These are phyloP conservation scores for Chrysodeixis includens DNA, from an alignment of 2,888 invertebrate genomes.

Conservation along the genomic window DNA sequence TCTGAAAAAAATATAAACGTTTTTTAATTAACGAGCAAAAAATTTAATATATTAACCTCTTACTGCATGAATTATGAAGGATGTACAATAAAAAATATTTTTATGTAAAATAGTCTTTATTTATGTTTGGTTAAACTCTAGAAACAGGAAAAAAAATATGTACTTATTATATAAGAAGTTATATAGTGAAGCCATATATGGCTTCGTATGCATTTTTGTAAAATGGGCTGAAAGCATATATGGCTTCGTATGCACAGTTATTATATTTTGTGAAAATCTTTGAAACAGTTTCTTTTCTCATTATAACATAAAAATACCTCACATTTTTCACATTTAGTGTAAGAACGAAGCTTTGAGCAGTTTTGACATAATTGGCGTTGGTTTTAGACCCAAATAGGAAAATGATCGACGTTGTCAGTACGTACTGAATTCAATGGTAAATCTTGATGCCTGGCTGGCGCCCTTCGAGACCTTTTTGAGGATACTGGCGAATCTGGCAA, in stretches of 20 bases:
- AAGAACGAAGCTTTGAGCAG: conserved; percentile 15
- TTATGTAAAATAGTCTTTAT: conserved; percentile 7
- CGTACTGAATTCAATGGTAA: conserved; percentile 31
- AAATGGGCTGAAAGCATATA: background rate
- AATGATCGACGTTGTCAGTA: conserved; percentile 22
- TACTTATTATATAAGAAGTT: conserved; percentile 7
- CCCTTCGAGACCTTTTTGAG: conserved; percentile 32
- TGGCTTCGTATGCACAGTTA: conserved; percentile 12
- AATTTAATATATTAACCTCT: too few relatives aligned
- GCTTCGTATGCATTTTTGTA: conserved; percentile 5
- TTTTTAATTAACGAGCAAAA: too few relatives aligned
- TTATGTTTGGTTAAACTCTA: background rate
- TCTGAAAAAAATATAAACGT: too few relatives aligned
- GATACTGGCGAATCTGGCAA: conserved; percentile 18
- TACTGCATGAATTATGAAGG: conserved; percentile 11
- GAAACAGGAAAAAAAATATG: conserved; percentile 6
- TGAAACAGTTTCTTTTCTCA: conserved; percentile 38
- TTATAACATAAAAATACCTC: conserved; percentile 36
- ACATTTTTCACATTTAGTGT: conserved; percentile 31
- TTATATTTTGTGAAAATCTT: conserved; percentile 33
- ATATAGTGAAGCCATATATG: conserved; percentile 2
- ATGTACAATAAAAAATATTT: conserved; percentile 6
- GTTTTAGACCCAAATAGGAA: conserved; percentile 15
- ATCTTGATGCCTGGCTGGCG: conserved; percentile 33
- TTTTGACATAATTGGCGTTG: conserved; percentile 25